Percentiles rank a stretch among this genome's conserved stretches.
Evolutionary conservation across 2,113 vertebrate genomes (phyloP).

Genomic region (Formicarius rufipectus): DNA sequence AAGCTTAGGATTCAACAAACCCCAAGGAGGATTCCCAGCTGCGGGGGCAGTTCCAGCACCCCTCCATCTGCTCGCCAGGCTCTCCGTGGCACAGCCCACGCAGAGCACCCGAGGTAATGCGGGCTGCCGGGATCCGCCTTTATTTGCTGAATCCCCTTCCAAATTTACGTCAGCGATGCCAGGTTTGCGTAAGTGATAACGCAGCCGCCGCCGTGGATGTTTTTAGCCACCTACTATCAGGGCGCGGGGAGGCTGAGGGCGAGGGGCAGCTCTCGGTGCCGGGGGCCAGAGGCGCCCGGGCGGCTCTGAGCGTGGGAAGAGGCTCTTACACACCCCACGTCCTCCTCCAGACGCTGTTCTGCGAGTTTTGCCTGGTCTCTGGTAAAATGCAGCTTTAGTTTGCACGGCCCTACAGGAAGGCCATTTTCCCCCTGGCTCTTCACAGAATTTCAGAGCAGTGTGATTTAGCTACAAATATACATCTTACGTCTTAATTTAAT

Average conservation of each 20-base stretch:
- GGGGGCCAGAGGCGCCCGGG: not conserved
- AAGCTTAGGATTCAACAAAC: not conserved
- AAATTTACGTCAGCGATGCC: not conserved
- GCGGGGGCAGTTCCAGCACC: not conserved
- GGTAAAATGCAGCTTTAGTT: not conserved
- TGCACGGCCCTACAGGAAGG: not conserved
- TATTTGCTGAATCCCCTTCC: not conserved
- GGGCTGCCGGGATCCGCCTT: not conserved
- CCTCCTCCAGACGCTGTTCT: not conserved
- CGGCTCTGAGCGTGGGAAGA: not conserved
- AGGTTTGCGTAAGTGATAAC: not conserved
- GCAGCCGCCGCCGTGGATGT: not conserved
- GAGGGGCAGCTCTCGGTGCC: not conserved
- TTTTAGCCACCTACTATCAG: not conserved
- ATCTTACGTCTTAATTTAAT: not conserved
- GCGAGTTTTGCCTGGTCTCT: not conserved
- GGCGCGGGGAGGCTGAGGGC: not conserved
- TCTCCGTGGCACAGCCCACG: not conserved
- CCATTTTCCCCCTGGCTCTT: not conserved
- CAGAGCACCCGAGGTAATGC: not conserved
- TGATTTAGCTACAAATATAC: not conserved
- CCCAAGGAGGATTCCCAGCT: not conserved
- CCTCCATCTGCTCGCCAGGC: accelerated
- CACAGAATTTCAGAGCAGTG: not conserved
- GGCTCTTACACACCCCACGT: not conserved